A percentile compares a stretch with the other conserved stretches of the same genome.
Evolutionary conservation across 2,888 invertebrate species (phyloP).

Genomic region (Nephrotoma flavescens): DNA sequence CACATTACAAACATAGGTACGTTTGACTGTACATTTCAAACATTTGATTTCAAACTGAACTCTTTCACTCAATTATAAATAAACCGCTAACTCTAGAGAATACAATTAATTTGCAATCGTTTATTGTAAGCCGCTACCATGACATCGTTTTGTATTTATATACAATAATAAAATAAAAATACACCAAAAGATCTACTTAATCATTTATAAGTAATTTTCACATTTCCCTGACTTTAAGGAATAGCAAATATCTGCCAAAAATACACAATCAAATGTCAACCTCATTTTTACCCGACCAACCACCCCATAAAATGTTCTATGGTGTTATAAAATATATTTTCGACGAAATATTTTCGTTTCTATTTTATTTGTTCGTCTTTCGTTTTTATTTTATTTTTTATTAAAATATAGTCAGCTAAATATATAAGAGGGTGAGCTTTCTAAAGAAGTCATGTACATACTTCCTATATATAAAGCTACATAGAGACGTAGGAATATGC

Average conservation of each 20-base stretch:
- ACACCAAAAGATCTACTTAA: not conserved
- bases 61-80: too few relatives aligned
- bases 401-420: not conserved
- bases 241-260: not conserved
- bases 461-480: too few relatives aligned
- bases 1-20: too few relatives aligned
- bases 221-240: not conserved
- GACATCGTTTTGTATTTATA: not conserved
- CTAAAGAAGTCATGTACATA: not conserved
- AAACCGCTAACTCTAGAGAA: too few relatives aligned
- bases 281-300: not conserved
- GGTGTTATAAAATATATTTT: not conserved
- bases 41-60: too few relatives aligned
- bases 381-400: not conserved
- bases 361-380: not conserved
- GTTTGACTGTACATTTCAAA: too few relatives aligned
- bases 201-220: not conserved
- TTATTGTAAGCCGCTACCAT: not conserved
- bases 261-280: not conserved
- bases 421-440: not conserved
- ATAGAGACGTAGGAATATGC: not conserved
- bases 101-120: not conserved
- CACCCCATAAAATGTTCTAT: not conserved
- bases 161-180: not conserved
- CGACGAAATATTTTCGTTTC: not conserved